These are phyloP conservation scores for Otolemur crassicaudatus DNA, from an alignment of 2,797 vertebrate genomes.

Conservation along the genomic window DNA sequence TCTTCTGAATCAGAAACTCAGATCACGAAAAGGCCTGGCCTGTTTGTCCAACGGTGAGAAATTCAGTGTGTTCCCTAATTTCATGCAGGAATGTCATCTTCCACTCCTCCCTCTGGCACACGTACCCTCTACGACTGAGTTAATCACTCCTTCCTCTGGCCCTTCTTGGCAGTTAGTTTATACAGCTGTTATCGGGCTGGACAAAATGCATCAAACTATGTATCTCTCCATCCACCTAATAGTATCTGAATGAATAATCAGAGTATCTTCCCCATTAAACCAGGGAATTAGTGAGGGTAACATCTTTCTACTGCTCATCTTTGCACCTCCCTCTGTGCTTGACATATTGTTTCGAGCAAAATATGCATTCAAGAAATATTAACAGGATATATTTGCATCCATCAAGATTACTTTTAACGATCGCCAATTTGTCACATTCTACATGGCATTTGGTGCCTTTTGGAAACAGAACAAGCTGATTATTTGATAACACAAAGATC, in stretches of 20 bases:
- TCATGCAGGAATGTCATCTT: background rate
- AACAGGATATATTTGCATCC: background rate
- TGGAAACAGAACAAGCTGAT: conserved; percentile 41
- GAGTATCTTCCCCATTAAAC: background rate
- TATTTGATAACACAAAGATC: background rate
- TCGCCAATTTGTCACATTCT: background rate
- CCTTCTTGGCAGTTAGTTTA: background rate
- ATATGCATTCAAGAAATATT: background rate
- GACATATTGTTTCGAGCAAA: conserved; percentile 44
- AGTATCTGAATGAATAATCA: background rate
- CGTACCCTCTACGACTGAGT: background rate
- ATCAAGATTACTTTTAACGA: background rate
- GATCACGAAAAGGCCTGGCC: background rate
- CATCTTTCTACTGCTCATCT: background rate
- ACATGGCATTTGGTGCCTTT: background rate
- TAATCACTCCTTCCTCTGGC: background rate
- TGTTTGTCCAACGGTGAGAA: background rate
- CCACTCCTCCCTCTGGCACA: background rate
- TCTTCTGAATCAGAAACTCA: background rate
- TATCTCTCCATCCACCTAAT: background rate
- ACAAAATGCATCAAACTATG: fast-evolving
- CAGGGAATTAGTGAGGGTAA: background rate
- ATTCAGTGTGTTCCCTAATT: background rate
- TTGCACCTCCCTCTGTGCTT: background rate
- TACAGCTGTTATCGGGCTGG: background rate